These are phyloP conservation scores for Eucidaris tribuloides DNA, from an alignment of 35 echinoderm and acorn worm species.

Conservation along the genomic window DNA sequence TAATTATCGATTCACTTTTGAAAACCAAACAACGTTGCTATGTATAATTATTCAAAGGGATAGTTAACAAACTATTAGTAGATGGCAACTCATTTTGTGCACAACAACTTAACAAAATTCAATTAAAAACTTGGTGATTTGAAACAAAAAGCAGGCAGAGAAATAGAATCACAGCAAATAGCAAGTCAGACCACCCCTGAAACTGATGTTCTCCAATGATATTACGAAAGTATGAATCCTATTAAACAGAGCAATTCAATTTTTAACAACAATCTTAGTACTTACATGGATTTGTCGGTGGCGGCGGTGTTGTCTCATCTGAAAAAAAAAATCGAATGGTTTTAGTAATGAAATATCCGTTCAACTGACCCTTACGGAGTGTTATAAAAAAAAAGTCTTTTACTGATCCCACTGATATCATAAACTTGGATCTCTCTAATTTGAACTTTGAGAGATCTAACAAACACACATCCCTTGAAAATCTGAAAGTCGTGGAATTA, in stretches of 20 bases:
- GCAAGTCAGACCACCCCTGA: neutral
- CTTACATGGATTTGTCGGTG: constrained; percentile 15
- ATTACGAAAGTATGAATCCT: neutral
- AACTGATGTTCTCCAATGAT: neutral
- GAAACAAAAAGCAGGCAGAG: neutral
- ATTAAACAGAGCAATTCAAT: neutral
- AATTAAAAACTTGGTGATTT: neutral
- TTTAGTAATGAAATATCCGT: neutral
- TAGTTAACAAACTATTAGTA: no score
- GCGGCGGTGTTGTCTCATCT: neutral
- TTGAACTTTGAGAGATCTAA: neutral
- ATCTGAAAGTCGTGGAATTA: neutral
- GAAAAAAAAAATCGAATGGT: neutral
- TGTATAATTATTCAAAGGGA: no score
- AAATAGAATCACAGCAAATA: neutral
- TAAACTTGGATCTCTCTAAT: neutral
- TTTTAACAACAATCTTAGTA: no score
- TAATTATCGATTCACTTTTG: no score
- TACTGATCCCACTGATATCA: neutral
- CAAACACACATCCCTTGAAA: neutral
- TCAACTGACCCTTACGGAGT: neutral
- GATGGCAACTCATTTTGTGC: no score
- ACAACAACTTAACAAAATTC: neutral
- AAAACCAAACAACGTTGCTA: no score
- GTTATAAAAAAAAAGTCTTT: neutral